phyloP scores from a whole-genome alignment of 2,113 vertebrate species.

The Taurulus bubalis region DNA sequence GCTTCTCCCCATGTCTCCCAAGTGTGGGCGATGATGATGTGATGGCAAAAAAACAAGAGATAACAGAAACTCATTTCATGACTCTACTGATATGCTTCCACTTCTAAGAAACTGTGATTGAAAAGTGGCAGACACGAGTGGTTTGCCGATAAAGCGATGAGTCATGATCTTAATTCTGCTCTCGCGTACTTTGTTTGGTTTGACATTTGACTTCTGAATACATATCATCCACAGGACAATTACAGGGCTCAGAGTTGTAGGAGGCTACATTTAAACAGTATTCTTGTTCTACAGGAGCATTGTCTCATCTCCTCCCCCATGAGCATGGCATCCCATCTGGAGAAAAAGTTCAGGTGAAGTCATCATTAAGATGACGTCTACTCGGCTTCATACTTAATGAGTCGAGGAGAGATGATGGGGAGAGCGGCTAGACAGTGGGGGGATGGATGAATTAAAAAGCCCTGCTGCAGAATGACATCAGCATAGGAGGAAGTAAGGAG shows the following conservation, averaged over 20 bases:
- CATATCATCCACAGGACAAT: constrained; percentile 54
- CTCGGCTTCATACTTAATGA: constrained; percentile 64
- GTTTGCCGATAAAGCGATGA: constrained; percentile 43
- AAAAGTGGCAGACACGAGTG: constrained; percentile 30
- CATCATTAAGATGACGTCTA: constrained; percentile 71
- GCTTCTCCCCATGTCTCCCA: constrained; percentile 13
- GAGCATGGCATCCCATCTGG: constrained; percentile 28
- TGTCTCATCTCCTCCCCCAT: constrained; percentile 33
- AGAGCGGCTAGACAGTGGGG: constrained; percentile 64
- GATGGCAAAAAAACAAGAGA: constrained; percentile 49
- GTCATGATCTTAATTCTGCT: constrained; percentile 27
- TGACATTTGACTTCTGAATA: constrained; percentile 54
- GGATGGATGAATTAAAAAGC: constrained; percentile 71
- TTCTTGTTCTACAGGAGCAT: constrained; percentile 29
- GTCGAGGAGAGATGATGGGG: constrained; percentile 51
- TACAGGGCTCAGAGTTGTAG: constrained; percentile 41
- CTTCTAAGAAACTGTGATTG: constrained; percentile 39
- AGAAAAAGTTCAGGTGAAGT: constrained; percentile 78
- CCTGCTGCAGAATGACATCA: constrained; percentile 79
- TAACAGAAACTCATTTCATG: constrained; percentile 48
- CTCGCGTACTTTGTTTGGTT: constrained; percentile 32
- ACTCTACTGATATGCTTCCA: constrained; percentile 12
- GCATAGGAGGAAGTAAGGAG: constrained; percentile 57
- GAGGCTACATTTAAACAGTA: constrained; percentile 38
- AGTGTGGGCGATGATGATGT: constrained; percentile 34